A percentile compares a stretch with the other conserved stretches of the same genome.
phyloP scores from a whole-genome alignment of 2,113 vertebrate genomes.

The Bothrops jararaca region DNA sequence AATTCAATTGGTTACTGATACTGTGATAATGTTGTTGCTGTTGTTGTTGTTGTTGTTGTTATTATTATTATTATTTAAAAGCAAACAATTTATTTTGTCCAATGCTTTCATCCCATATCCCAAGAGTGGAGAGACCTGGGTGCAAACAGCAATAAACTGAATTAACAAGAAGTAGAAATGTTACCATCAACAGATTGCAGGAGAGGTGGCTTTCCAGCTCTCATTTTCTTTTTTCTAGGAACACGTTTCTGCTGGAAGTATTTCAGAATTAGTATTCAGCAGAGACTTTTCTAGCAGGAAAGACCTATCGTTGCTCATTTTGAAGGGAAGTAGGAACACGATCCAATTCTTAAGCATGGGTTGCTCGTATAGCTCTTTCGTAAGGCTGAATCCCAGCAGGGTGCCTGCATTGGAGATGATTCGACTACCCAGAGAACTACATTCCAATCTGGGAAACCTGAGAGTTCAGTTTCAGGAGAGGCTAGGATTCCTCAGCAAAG shows the following conservation, averaged over 20 bases:
- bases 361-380: neutral
- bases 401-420: neutral
- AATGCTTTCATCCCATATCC: neutral
- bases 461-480: neutral
- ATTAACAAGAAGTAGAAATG: neutral
- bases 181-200: neutral
- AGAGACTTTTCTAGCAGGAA: neutral
- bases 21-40: neutral
- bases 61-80: neutral
- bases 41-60: too few relatives aligned
- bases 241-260: neutral
- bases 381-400: neutral
- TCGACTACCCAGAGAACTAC: neutral
- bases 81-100: neutral
- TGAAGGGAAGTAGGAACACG: neutral
- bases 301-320: neutral
- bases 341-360: neutral
- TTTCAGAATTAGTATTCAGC: neutral
- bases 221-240: neutral
- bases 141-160: neutral
- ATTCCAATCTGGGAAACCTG: neutral
- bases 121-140: neutral
- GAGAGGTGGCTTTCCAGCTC: neutral
- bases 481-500: neutral
- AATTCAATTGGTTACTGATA: neutral